phyloP scores from a whole-genome alignment of 92 coral and sea anemone species.

The Paragorgia papillata region DNA sequence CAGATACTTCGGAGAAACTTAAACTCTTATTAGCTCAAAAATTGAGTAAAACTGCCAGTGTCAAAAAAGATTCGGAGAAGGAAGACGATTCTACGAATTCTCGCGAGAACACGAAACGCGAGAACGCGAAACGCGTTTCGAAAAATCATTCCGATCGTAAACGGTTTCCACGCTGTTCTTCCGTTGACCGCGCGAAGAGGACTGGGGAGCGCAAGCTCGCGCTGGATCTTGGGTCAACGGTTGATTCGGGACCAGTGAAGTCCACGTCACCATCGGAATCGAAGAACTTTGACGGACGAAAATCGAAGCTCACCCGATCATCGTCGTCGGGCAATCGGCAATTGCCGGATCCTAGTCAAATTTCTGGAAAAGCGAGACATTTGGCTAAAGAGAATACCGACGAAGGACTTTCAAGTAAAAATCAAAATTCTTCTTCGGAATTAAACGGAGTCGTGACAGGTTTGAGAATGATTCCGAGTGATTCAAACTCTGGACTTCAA shows the following conservation, averaged over 20 bases:
- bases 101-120: conserved; percentile 31
- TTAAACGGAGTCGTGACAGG: background rate
- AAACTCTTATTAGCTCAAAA: conserved; percentile 16
- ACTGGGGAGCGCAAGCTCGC: conserved; percentile 24
- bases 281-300: conserved; percentile 16
- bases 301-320: conserved; percentile 20
- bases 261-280: conserved; percentile 7
- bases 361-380: conserved; percentile 25
- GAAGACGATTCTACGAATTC: background rate
- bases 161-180: conserved; percentile 35
- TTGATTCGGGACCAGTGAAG: background rate
- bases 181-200: conserved; percentile 35
- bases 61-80: background rate
- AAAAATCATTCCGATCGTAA: conserved; percentile 37
- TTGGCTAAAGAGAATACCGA: background rate
- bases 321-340: conserved; percentile 47
- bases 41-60: background rate
- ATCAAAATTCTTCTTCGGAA: background rate
- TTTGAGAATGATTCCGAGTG: background rate
- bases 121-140: conserved; percentile 20
- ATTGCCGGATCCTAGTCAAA: conserved; percentile 45
- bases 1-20: conserved; percentile 26
- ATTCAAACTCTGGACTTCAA: background rate
- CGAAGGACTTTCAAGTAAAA: background rate
- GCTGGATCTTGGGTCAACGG: background rate